Evolutionary conservation across 2,113 vertebrate species (phyloP).

Genomic region (Pholis gunnellus): DNA sequence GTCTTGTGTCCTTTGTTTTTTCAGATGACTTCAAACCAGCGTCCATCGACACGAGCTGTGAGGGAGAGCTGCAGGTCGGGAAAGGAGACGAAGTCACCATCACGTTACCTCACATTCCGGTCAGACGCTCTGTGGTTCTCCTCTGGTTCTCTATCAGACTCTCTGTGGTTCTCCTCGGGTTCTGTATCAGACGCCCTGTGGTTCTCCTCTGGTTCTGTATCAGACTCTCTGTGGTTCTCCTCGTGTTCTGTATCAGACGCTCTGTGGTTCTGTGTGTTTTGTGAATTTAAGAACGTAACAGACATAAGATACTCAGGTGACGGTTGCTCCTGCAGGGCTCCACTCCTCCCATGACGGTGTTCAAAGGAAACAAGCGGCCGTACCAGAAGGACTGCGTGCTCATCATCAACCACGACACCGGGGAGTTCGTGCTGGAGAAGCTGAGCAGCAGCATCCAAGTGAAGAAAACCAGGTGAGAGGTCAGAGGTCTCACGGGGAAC

Average conservation of each 20-base stretch:
- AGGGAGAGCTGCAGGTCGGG: slow-evolving; percentile 96
- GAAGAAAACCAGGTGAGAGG: slow-evolving; percentile 96
- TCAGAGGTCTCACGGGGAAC: too few species aligned
- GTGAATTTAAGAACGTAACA: too few species aligned
- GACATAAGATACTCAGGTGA: neutral
- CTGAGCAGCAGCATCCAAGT: slow-evolving; percentile 99
- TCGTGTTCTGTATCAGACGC: too few species aligned
- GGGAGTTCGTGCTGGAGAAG: slow-evolving; percentile 96
- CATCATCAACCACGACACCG: slow-evolving; percentile 98
- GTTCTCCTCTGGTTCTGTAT: slow-evolving; percentile 52
- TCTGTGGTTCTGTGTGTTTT: too few species aligned
- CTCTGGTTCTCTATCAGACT: too few species aligned
- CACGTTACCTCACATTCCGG: slow-evolving; percentile 96
- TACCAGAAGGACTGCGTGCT: slow-evolving; percentile 99
- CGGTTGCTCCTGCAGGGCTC: slow-evolving; percentile 86
- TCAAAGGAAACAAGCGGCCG: slow-evolving; percentile 97
- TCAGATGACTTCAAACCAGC: slow-evolving; percentile 99
- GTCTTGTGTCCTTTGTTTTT: slow-evolving; percentile 27
- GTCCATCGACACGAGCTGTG: slow-evolving; percentile 96
- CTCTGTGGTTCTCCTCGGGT: too few species aligned
- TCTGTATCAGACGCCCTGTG: slow-evolving; percentile 74
- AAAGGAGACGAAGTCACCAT: slow-evolving; percentile 99
- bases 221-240: slow-evolving; percentile 59
- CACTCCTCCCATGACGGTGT: slow-evolving; percentile 98
- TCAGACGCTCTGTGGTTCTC: slow-evolving; percentile 74